Base-by-base conservation (phyloP, 2,797 vertebrate genomes). In the Siniperca scherzeri region DNA sequence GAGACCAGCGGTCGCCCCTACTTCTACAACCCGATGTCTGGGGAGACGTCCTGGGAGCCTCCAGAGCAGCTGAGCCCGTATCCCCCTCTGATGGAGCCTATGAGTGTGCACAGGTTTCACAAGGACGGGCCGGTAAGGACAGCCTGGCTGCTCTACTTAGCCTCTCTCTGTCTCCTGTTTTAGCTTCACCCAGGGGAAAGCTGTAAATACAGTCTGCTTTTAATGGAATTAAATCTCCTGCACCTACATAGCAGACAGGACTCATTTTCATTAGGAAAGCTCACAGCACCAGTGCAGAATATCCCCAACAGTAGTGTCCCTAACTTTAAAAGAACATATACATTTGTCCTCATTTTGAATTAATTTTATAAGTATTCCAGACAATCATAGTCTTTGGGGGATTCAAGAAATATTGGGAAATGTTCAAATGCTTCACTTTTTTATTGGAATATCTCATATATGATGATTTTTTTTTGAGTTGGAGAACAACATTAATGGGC, bases 41-140 rank as follows among this genome's bases (percentile, higher is more conserved):
- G 97, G 65, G 96, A 98, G 93, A 97, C 97, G 10, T 97, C 96
- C 79, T 99, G 98, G 98, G 97, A 99, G 65, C 97, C 95, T 9
- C 97, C 97, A 0, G 87, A 90, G 30, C 73, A 40, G 30, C 89
- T 90, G 77, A 92, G 92, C 86, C 80, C 89, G 13, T 94, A 94
- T n/a, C 88, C 89, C 22, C 50, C 85, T 53, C 88, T 92, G 55
- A 96, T 94, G 95, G 94, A 96, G 89, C 91, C 94, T 0, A 92
- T 90, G 11, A 94, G 93, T 46, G 91, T 91, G 82, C 92, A 90
- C 87, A 14, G 91, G 81, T 90, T 94, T 61, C 90, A 92, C 22
- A 52, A 89, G 74, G 94, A 95, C 57, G 94, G 70, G 85, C 96
- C 96, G 96, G 98, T 99, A 96, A 96, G 96, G 87, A 91, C 84